Base-by-base conservation (phyloP, 1,140 invertebrate species). In the Colletes latitarsis region DNA sequence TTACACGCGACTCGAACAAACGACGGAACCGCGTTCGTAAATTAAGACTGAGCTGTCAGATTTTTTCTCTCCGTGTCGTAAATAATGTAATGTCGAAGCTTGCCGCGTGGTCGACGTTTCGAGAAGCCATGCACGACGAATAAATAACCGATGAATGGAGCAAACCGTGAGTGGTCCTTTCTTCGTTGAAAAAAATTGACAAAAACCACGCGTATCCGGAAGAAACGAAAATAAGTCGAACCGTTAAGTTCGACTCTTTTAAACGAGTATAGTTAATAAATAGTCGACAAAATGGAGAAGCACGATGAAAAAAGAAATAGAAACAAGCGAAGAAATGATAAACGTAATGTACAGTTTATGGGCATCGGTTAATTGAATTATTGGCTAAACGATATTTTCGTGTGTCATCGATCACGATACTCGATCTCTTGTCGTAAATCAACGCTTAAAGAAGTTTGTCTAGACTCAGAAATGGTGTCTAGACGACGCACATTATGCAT, bases 221-320 rank as follows among this genome's bases (percentile, higher is more conserved):
- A 17, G 43, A 41, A 72, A 52, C 15, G 46, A 21, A 39, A 15
- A 39, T 41, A 6, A 57, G 46, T 10, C 21, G 63, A 57, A 52
- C 62, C 70, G 77, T 74, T 79, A 79, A 53, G 15, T n/a, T 15
- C 15, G 58, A 53, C 58, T 6, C 53, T n/a, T 72, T 53, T 66
- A 62, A 39, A 10, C n/a, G 43, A 49, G 3, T 5, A 14, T n/a
- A 17, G 30, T 39, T 60, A 71, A 53, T 49, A 14, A 69, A 19
- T n/a, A 2, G 0, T 1, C 3, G 4, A 8, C 10, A n/a, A 1
- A n/a, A 21, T n/a, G 21, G 62, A 9, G 53, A 62, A n/a, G 21
- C 14, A 64, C 10, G 17, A n/a, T 46, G 43, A 15, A 5, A 43
- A 12, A 67, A 4, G 21, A n/a, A 30, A 30, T 30, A 30, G 43